These are phyloP conservation scores for Boleophthalmus pectinirostris DNA, from an alignment of 2,113 vertebrate species.

Conservation along the genomic window DNA sequence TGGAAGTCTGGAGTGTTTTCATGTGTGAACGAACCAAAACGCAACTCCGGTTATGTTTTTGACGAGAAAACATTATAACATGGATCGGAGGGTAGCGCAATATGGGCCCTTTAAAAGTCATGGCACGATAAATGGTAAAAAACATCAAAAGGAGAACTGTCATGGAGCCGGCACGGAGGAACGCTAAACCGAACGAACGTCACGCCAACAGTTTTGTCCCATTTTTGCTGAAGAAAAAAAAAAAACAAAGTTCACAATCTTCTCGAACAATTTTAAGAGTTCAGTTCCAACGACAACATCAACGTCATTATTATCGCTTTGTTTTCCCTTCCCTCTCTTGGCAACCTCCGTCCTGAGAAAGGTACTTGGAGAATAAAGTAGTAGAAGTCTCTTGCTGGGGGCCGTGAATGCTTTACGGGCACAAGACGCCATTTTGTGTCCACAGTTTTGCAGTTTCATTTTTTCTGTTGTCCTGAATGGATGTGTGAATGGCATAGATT, in stretches of 20 bases:
- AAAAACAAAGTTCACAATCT: slow-evolving; percentile 65
- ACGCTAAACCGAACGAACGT: slow-evolving; percentile 72
- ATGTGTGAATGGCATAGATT: slow-evolving; percentile 45
- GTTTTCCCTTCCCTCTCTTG: slow-evolving; percentile 58
- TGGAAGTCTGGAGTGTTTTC: too few relatives aligned
- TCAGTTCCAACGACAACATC: slow-evolving; percentile 20
- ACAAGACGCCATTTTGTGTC: slow-evolving; percentile 52
- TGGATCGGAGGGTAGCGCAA: too few relatives aligned
- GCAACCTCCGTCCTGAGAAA: slow-evolving; percentile 79
- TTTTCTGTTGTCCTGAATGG: slow-evolving; percentile 15
- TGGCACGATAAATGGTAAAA: slow-evolving; percentile 77
- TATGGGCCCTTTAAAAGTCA: slow-evolving; percentile 51
- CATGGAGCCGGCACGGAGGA: slow-evolving; percentile 83
- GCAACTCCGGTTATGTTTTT: too few relatives aligned
- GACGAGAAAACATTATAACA: too few relatives aligned
- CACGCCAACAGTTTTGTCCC: neutral
- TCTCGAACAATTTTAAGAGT: slow-evolving; percentile 68
- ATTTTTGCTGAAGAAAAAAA: slow-evolving; percentile 47
- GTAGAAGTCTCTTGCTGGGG: slow-evolving; percentile 39
- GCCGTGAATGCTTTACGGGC: slow-evolving; percentile 35
- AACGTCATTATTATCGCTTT: slow-evolving; percentile 50
- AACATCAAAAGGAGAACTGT: slow-evolving; percentile 77
- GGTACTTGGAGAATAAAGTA: slow-evolving; percentile 58
- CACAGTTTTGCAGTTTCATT: slow-evolving; percentile 48
- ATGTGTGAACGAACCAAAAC: too few relatives aligned